Conservation (phyloP, 2,113 vertebrate genomes). For the chimpanzee (Pan troglodytes) region NHGRI_mPanTro3-v2.1_pri NC_072407.2:94462001-94462500, state of each 20-base stretch:
- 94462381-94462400: slow-evolving; percentile 76
- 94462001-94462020: slow-evolving; percentile 26
- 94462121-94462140: not conserved
- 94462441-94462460: slow-evolving; percentile 17
- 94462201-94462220: slow-evolving; percentile 38
- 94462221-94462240: slow-evolving; percentile 72
- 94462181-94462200: slow-evolving; percentile 54
- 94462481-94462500: not conserved
- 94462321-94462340: slow-evolving; percentile 65
- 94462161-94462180: slow-evolving; percentile 41
- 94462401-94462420: slow-evolving; percentile 69
- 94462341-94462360: not conserved
- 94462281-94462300: slow-evolving; percentile 69
- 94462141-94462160: not conserved
- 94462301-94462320: slow-evolving; percentile 64
- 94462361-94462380: slow-evolving; percentile 60
- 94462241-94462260: slow-evolving; percentile 63
- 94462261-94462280: slow-evolving; percentile 72
- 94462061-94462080: slow-evolving; percentile 33
- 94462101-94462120: slow-evolving; percentile 29
- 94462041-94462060: slow-evolving; percentile 10
- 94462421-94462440: slow-evolving; percentile 53
- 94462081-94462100: slow-evolving; percentile 49
- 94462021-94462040: not conserved
- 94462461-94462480: slow-evolving; percentile 18